A percentile compares a stretch with the other conserved stretches of the same genome.
Conservation (phyloP, 2,113 vertebrate species). For the Orycteropus afer region DNA sequence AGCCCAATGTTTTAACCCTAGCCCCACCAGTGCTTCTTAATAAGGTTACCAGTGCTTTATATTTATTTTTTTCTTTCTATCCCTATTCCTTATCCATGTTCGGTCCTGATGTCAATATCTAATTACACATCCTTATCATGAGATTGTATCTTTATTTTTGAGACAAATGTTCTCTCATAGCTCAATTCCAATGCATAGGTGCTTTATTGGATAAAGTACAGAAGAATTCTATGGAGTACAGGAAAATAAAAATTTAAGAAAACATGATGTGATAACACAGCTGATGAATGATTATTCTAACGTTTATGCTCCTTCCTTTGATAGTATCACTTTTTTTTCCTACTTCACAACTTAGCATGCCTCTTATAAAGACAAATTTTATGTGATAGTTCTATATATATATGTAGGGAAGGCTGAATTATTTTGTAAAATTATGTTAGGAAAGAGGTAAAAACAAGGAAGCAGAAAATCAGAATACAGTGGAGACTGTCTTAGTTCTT, state of each 20-base stretch:
- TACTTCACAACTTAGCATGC: neutral
- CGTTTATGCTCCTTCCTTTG: neutral
- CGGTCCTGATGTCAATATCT: neutral
- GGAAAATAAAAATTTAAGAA: neutral
- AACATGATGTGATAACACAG: neutral
- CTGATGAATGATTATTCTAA: neutral
- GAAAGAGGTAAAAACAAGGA: neutral
- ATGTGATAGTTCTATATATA: too few relatives aligned
- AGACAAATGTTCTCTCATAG: neutral
- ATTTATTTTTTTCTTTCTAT: neutral
- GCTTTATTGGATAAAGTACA: neutral
- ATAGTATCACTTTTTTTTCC: neutral
- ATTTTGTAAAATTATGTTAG: neutral
- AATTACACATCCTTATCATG: neutral
- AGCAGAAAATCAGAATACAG: neutral
- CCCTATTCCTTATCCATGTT: neutral
- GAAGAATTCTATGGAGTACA: neutral
- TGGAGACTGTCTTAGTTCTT: too few relatives aligned
- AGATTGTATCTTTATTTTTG: neutral
- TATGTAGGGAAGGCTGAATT: neutral
- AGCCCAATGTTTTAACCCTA: too few relatives aligned
- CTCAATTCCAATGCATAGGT: neutral
- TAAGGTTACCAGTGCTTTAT: accelerated
- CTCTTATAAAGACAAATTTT: neutral
- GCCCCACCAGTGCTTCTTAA: too few relatives aligned